Conservation (phyloP, 2,113 vertebrate genomes). For the Lynx canadensis region DNA sequence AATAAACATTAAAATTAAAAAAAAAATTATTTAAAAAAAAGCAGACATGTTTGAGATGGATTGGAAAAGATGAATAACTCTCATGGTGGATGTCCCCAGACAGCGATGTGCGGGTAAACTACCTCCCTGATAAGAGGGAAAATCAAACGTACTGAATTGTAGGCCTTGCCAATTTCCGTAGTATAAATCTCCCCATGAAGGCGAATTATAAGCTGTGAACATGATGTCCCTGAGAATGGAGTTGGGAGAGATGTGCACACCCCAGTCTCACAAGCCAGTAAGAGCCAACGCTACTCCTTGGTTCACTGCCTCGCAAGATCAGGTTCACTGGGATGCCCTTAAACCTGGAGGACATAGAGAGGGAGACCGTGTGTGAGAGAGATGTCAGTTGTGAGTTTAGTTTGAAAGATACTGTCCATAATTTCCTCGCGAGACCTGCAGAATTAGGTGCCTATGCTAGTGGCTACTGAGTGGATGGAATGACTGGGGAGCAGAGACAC, state of each 20-base stretch:
- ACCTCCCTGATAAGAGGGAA: neutral
- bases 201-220: neutral
- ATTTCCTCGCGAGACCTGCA: neutral
- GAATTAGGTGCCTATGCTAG: neutral
- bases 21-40: too few relatives aligned
- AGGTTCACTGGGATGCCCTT: neutral
- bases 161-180: neutral
- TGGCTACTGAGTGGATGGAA: neutral
- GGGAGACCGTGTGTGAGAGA: neutral
- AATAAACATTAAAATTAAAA: too few relatives aligned
- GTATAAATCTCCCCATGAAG: neutral
- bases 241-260: neutral
- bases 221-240: neutral
- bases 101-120: neutral
- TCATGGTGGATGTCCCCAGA: neutral
- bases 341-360: neutral
- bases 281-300: neutral
- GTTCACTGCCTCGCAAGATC: neutral
- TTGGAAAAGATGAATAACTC: neutral
- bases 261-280: neutral
- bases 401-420: neutral
- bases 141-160: neutral
- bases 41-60: neutral
- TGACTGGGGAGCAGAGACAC: neutral
- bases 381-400: neutral